phyloP scores from a whole-genome alignment of 2,113 vertebrate genomes.

The Prunella himalayana region DNA sequence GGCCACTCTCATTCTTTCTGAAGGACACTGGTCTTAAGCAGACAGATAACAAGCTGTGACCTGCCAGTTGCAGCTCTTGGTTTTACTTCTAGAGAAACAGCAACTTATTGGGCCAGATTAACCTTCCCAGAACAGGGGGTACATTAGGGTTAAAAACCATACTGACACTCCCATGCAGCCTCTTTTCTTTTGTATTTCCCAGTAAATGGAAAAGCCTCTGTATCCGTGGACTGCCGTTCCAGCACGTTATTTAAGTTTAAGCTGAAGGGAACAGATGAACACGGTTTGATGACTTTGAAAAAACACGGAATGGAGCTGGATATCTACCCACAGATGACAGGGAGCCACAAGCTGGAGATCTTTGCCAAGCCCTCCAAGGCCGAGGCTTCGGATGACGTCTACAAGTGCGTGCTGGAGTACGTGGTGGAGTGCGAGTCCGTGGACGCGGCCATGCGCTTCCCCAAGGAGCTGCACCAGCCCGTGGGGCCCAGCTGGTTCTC shows the following conservation, averaged over 20 bases:
- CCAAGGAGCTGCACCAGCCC: constrained; percentile 69
- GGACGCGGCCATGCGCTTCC: constrained; percentile 60
- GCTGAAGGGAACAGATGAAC: constrained; percentile 69
- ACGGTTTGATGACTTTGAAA: constrained; percentile 73
- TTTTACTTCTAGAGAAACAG: not conserved
- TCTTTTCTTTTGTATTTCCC: not conserved
- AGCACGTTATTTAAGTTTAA: constrained; percentile 70
- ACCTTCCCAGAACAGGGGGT: not conserved
- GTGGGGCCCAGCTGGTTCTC: constrained; percentile 82
- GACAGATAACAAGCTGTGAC: not conserved
- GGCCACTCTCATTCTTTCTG: not conserved
- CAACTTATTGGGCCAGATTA: not conserved
- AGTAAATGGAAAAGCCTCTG: constrained; percentile 77
- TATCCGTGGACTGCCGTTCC: constrained; percentile 69
- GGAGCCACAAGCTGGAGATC: constrained; percentile 75
- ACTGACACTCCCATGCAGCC: not conserved
- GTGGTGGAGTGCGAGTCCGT: constrained; percentile 68
- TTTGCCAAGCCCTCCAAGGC: constrained; percentile 70
- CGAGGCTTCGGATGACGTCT: not conserved
- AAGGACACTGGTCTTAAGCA: not conserved
- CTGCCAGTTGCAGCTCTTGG: not conserved
- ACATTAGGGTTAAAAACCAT: not conserved
- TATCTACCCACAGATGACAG: constrained; percentile 71
- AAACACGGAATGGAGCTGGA: constrained; percentile 78
- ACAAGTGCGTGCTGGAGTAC: constrained; percentile 68